Conservation (phyloP, 2,797 vertebrate genomes). For the Argya squamiceps region DNA sequence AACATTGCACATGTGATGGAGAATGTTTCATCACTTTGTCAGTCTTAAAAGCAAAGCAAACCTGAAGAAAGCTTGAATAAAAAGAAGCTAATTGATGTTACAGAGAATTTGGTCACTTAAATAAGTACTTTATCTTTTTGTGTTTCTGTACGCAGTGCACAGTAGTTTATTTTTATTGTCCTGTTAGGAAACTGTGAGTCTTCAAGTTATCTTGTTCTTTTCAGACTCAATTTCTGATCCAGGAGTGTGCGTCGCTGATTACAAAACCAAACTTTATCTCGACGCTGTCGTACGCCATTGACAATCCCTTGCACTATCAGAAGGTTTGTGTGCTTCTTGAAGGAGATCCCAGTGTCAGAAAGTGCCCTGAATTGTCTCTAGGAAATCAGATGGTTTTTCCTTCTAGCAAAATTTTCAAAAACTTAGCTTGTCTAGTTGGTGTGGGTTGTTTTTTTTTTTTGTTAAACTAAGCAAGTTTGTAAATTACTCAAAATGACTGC, state of each 20-base stretch:
- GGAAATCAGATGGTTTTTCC: not conserved
- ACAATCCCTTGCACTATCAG: constrained; percentile 99
- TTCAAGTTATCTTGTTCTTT: constrained; percentile 42
- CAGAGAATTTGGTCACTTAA: not conserved
- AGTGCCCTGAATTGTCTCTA: not conserved
- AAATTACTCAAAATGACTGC: not conserved
- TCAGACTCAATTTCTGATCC: constrained; percentile 99
- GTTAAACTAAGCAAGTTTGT: not conserved
- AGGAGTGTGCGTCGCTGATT: constrained; percentile 98
- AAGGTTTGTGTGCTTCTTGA: constrained; percentile 83
- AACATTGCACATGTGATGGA: accelerated
- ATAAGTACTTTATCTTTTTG: not conserved
- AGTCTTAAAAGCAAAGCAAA: not conserved
- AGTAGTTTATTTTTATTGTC: not conserved
- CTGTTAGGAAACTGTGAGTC: not conserved
- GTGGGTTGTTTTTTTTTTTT: not conserved
- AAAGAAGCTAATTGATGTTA: not conserved
- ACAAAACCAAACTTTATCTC: constrained; percentile 99
- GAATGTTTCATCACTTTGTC: not conserved
- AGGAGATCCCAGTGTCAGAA: not conserved
- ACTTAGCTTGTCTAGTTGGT: not conserved
- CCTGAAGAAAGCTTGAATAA: not conserved
- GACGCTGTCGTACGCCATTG: constrained; percentile 98
- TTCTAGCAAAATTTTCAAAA: not conserved
- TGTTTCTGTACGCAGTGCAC: not conserved